Conservation (phyloP, 1,140 invertebrate genomes). For the Caligus rogercresseyi region DNA sequence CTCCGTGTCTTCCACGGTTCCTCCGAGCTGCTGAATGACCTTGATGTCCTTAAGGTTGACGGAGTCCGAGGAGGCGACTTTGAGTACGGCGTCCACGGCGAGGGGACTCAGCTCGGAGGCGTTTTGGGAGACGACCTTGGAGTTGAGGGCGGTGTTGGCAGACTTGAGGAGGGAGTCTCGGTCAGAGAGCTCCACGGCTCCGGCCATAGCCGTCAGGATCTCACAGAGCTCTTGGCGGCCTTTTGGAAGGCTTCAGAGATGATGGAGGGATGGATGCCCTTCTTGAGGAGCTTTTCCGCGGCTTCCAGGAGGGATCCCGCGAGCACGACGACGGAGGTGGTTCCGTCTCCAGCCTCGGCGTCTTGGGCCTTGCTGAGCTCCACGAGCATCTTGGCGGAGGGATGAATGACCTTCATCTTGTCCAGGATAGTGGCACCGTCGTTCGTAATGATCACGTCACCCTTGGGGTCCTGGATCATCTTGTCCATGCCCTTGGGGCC, state of each 20-base stretch:
- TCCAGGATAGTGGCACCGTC: constrained; percentile 99
- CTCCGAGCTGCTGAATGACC: constrained; percentile 86
- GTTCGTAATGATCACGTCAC: constrained; percentile 98
- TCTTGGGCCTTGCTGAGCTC: constrained; percentile 97
- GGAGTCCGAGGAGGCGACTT: constrained; percentile 51
- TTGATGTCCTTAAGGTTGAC: constrained; percentile 73
- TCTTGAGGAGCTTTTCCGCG: constrained; percentile 71
- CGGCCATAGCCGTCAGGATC: constrained; percentile 68
- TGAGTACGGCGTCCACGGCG: constrained; percentile 88
- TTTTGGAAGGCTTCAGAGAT: constrained; percentile 93
- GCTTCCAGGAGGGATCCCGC: constrained; percentile 88
- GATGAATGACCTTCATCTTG: constrained; percentile 96
- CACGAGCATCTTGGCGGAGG: constrained; percentile 98
- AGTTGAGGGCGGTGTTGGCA: constrained; percentile 92
- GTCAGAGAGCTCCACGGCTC: constrained; percentile 67
- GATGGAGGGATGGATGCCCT: constrained; percentile 90
- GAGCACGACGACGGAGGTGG: constrained; percentile 83
- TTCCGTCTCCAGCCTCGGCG: constrained; percentile 93
- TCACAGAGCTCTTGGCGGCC: constrained; percentile 64
- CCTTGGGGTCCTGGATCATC: constrained; percentile 96
- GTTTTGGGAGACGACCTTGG: constrained; percentile 97
- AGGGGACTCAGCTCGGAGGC: constrained; percentile 82
- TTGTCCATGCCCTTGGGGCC: constrained; percentile 99
- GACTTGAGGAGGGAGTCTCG: constrained; percentile 73
- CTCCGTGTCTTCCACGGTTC: constrained; percentile 94